Conservation (phyloP, 2,113 vertebrate species). For the Proteles cristata region DNA sequence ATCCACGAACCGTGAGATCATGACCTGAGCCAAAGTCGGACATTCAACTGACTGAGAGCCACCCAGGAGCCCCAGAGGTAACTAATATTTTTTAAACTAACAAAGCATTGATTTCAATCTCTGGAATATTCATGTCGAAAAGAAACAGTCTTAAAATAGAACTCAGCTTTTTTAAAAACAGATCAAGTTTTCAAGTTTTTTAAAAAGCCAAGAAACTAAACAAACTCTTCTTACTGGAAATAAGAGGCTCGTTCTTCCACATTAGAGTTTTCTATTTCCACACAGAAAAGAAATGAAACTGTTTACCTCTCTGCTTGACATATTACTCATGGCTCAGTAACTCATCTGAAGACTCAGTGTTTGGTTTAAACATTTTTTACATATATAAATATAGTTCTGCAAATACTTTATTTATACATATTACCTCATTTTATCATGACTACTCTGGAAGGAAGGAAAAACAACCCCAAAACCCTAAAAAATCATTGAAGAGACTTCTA, state of each 20-base stretch:
- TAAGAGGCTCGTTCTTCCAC: constrained; percentile 1
- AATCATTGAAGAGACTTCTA: background rate
- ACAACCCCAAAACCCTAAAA: background rate
- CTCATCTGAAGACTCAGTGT: background rate
- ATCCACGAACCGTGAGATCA: no score
- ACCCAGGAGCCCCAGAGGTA: background rate
- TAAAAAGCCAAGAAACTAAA: constrained; percentile 39
- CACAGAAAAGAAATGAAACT: background rate
- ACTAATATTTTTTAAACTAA: constrained; percentile 25
- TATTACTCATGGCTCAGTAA: background rate
- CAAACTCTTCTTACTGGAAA: background rate
- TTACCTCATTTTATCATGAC: constrained; percentile 2
- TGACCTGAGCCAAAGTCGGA: no score
- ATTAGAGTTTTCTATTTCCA: background rate
- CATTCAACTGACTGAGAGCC: no score
- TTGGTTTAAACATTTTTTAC: background rate
- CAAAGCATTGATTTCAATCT: background rate
- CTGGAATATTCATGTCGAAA: background rate
- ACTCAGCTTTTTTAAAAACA: background rate
- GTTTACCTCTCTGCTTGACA: background rate
- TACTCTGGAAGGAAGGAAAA: background rate
- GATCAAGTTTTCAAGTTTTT: constrained; percentile 24
- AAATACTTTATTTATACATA: background rate
- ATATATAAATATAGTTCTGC: background rate
- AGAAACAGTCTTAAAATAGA: constrained; percentile 21